phyloP scores from a whole-genome alignment of 2,888 invertebrate species.

The Meganola albula region DNA sequence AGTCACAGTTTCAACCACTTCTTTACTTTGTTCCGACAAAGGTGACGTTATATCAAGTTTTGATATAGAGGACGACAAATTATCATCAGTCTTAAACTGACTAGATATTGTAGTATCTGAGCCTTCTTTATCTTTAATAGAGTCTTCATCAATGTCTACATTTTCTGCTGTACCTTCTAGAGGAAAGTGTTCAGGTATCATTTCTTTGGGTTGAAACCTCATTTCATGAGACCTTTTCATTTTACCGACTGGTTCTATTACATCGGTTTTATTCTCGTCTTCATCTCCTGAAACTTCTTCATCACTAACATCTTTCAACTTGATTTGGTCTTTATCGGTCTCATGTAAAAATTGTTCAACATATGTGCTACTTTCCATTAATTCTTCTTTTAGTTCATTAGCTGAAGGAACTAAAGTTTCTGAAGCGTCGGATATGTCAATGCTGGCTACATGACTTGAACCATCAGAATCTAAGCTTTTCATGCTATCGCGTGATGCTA shows the following conservation, averaged over 20 bases:
- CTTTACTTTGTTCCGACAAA: conserved; percentile 44
- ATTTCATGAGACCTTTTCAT: conserved; percentile 95
- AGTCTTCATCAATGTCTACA: conserved; percentile 62
- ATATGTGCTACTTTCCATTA: conserved; percentile 80
- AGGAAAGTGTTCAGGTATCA: conserved; percentile 70
- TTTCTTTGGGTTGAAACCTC: conserved; percentile 85
- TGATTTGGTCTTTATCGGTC: conserved; percentile 47
- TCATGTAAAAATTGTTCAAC: conserved; percentile 73
- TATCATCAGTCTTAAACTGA: conserved; percentile 65
- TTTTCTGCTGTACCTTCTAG: conserved; percentile 60
- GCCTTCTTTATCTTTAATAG: conserved; percentile 56
- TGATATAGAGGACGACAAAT: conserved; percentile 65
- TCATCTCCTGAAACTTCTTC: conserved; percentile 78
- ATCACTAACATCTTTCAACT: conserved; percentile 68
- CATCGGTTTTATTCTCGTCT: conserved; percentile 68
- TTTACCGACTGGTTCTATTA: conserved; percentile 79
- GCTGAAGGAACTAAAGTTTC: conserved; percentile 96
- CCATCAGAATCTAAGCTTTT: conserved; percentile 93
- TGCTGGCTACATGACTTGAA: conserved; percentile 91
- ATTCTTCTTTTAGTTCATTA: conserved; percentile 86
- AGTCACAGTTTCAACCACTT: conserved; percentile 41
- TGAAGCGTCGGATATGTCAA: conserved; percentile 93
- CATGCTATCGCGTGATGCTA: conserved; percentile 93
- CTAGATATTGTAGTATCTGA: conserved; percentile 70
- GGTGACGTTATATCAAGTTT: conserved; percentile 62